Evolutionary conservation across 2,888 invertebrate species (phyloP), one percentile per base, ranked within the genome.

Genomic region (Mythimna loreyi): DNA sequence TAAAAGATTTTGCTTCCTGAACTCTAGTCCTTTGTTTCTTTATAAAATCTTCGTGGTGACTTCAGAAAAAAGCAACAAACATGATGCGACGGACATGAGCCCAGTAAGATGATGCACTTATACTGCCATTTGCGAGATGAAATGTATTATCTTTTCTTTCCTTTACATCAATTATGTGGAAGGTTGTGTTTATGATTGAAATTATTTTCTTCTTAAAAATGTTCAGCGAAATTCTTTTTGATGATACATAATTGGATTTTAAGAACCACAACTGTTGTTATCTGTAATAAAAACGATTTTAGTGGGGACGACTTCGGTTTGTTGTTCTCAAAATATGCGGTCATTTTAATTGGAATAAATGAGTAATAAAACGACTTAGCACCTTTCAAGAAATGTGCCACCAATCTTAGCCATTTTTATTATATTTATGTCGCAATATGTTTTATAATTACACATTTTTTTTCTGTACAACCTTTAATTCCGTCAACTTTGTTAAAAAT

Each of bases 111-210:
- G 55, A 50, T 30, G 59, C 61, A 63, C 45, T 62, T 60, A 57
- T n/a, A 49, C 55, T 36, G 67, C 57, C 66, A 79, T 75, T 68
- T 82, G 60, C 43, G 3, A 79, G 50, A 71, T 68, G 63, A 25
- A 65, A 60, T 57, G 50, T 25, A 13, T 50, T 28, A 63, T 76
- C 52, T 56, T 53, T 62, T 62, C 9, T 16, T 47, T 50, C 59
- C 49, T 47, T 68, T 50, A n/a, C 36, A 28, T 53, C 66, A 67
- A 67, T 78, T 67, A 59, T 23, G 30, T 21, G 40, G 50, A n/a
- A 61, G 49, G 36, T 52, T 53, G 43, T 50, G 19, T 50, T 43
- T 52, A 45, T 59, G 63, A 61, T 58, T 72, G 4, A 25, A 56
- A 61, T 52, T 19, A 28, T 33, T 55, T 45, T 30, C 23, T 57